Evolutionary conservation across 2,797 vertebrate species (phyloP), one percentile per base, ranked within the genome.

Genomic region (Varecia variegata): DNA sequence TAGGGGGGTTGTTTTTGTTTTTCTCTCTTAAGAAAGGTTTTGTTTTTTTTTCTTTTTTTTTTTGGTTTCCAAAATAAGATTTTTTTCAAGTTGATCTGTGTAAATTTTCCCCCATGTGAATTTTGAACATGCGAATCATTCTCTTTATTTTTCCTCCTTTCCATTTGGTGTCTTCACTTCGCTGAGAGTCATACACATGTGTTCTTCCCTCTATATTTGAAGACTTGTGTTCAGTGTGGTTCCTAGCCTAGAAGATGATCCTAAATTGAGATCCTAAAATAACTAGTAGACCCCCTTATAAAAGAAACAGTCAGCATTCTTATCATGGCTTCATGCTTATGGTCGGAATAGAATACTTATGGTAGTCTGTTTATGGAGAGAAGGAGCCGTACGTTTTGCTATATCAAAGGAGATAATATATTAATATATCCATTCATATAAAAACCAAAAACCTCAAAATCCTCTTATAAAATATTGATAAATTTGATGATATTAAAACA

Each of bases 181-280:
- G 30, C n/a, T 45, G 38, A 68, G 60, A 52, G 71, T 27, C 65
- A 17, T 13, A 9, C 6, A 7, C 50, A 18, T 13, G 11, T 45
- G 60, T 91, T 82, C 58, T 23, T 47, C 32, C 43, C 25, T 81
- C 52, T 62, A 8, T 58, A 9, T 88, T 43, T 56, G 77, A 90
- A 65, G 45, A 38, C 56, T 52, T 76, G 5, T 2, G 20, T 67
- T 77, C 35, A 50, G 9, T 65, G 38, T 74, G 40, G 73, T 79
- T 90, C 77, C 60, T 88, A n/a, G 40, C 27, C 73, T 56, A 54
- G 52, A 58, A 52, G 23, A 71, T 71, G 47, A 30, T 81, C 67
- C 74, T 62, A 82, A 84, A 73, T 23, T 32, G 40, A 81, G 56
- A 68, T 77, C 27, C 79, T 73, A 73, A 88, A 95, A 73, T 90